phyloP scores from a whole-genome alignment of 2,113 vertebrate genomes.

The Diadophis punctatus region DNA sequence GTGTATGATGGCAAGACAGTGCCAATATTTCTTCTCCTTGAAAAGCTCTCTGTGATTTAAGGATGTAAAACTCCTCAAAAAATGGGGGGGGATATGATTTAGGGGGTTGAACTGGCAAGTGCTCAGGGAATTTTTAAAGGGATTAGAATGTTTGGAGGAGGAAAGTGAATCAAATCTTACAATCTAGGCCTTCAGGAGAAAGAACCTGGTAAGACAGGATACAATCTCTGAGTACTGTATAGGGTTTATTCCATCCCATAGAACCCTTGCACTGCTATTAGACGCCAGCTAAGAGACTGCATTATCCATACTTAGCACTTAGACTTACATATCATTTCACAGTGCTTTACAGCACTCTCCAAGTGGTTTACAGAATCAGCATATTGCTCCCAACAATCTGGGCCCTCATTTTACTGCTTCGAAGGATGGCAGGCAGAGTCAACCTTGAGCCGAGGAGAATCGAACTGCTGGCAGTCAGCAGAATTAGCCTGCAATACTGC shows the following conservation, averaged over 20 bases:
- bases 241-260: neutral
- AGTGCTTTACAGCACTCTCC: neutral
- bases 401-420: neutral
- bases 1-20: conserved; percentile 57
- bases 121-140: conserved; percentile 11
- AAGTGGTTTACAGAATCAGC: neutral
- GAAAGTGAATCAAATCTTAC: neutral
- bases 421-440: neutral
- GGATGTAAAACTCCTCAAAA: conserved; percentile 40
- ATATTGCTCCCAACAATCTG: neutral
- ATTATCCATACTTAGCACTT: neutral
- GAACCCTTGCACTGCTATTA: neutral
- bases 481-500: neutral
- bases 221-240: neutral
- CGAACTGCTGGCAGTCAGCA: neutral
- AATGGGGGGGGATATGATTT: conserved; percentile 5
- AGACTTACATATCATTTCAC: neutral
- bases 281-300: neutral
- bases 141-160: neutral
- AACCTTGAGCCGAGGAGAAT: neutral
- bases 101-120: conserved; percentile 5
- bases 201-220: neutral
- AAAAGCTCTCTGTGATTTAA: conserved; percentile 45
- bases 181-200: neutral
- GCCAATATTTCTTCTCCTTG: conserved; percentile 47